These are phyloP conservation scores for Clarias batrachus DNA, from an alignment of 2,113 vertebrate genomes.

Conservation along the genomic window DNA sequence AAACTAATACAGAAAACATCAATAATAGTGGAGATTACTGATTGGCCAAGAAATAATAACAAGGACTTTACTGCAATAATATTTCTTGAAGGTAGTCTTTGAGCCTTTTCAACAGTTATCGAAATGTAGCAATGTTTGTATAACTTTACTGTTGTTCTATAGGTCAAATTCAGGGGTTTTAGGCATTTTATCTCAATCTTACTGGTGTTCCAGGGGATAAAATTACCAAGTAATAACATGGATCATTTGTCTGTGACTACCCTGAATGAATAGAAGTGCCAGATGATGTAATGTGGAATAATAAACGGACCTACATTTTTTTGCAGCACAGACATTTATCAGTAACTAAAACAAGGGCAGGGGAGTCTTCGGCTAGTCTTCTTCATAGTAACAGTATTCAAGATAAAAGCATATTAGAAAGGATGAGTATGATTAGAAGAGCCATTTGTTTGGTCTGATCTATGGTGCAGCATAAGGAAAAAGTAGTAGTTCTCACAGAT, in stretches of 20 bases:
- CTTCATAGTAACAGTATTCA: neutral
- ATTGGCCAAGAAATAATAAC: neutral
- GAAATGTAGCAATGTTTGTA: slow-evolving; percentile 6
- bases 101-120: neutral
- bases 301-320: slow-evolving; percentile 9
- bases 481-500: neutral
- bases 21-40: neutral
- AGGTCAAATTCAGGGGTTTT: neutral
- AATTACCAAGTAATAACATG: slow-evolving; percentile 27
- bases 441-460: neutral
- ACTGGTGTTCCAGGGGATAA: neutral
- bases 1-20: slow-evolving; percentile 1
- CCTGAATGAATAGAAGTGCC: slow-evolving; percentile 3
- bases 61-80: neutral
- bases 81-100: neutral
- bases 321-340: slow-evolving; percentile 27
- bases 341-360: neutral
- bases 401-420: slow-evolving; percentile 20
- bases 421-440: neutral
- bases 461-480: neutral
- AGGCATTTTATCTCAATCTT: slow-evolving; percentile 23
- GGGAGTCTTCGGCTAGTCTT: neutral
- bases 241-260: slow-evolving; percentile 17
- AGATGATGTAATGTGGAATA: slow-evolving; percentile 11
- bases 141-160: slow-evolving; percentile 11